Evolutionary conservation across 2,888 invertebrate genomes (phyloP).

Genomic region (Cerastis leucographa): DNA sequence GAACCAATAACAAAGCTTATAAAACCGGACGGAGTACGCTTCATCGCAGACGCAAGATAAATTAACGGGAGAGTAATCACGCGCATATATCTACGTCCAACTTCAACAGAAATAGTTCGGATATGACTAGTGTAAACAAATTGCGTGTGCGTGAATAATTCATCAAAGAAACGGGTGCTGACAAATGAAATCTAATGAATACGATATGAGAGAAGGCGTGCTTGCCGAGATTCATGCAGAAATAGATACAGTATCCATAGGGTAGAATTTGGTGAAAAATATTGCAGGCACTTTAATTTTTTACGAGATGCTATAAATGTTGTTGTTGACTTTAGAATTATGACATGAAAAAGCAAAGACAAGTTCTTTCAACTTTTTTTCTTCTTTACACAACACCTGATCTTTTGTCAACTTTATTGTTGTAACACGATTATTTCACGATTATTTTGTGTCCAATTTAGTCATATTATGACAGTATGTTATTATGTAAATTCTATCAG

Average conservation of each 20-base stretch:
- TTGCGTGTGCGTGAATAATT: slow-evolving; percentile 86
- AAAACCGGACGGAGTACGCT: slow-evolving; percentile 51
- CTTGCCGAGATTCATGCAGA: slow-evolving; percentile 77
- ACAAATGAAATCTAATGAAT: slow-evolving; percentile 90
- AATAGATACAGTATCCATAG: slow-evolving; percentile 66
- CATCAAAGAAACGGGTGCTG: slow-evolving; percentile 87
- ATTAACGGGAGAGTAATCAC: slow-evolving; percentile 73
- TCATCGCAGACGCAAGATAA: slow-evolving; percentile 53
- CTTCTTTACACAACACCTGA: rapidly evolving
- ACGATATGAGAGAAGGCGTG: slow-evolving; percentile 84
- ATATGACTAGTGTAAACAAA: slow-evolving; percentile 85
- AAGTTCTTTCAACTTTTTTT: neutral
- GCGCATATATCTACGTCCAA: slow-evolving; percentile 75
- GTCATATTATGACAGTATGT: neutral
- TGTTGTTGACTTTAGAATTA: slow-evolving; percentile 17
- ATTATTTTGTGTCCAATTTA: neutral
- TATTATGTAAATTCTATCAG: slow-evolving; percentile 19
- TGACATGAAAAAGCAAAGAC: neutral
- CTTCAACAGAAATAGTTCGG: slow-evolving; percentile 75
- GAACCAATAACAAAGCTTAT: slow-evolving; percentile 50
- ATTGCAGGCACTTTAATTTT: slow-evolving; percentile 62
- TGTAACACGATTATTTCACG: neutral
- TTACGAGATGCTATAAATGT: slow-evolving; percentile 52
- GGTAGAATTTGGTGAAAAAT: slow-evolving; percentile 62
- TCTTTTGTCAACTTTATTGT: neutral